These are phyloP conservation scores for Gerosis bhagava DNA, from an alignment of 2,888 invertebrate species.

Conservation along the genomic window DNA sequence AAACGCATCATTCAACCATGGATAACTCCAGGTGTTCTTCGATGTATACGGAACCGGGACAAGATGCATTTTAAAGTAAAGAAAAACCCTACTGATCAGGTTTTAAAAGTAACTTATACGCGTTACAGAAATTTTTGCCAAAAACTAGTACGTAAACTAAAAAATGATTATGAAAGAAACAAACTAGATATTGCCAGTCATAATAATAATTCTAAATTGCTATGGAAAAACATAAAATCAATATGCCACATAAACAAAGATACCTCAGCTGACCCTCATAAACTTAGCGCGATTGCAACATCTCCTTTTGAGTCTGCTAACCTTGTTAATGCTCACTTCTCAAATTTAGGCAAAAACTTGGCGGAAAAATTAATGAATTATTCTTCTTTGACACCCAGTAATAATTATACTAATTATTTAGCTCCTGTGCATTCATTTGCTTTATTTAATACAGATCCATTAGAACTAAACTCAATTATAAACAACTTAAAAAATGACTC, in stretches of 20 bases:
- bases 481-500: neutral
- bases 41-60: slow-evolving; percentile 21
- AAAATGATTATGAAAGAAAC: slow-evolving; percentile 5
- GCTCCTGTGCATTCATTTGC: neutral
- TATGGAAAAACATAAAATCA: slow-evolving; percentile 11
- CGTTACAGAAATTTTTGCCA: slow-evolving; percentile 14
- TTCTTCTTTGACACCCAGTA: neutral
- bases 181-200: slow-evolving; percentile 3
- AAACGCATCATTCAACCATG: slow-evolving; percentile 20
- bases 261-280: neutral
- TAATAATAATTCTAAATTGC: slow-evolving; percentile 5
- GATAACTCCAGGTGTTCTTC: slow-evolving; percentile 22
- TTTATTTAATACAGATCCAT: neutral
- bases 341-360: slow-evolving; percentile 9
- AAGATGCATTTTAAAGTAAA: slow-evolving; percentile 18
- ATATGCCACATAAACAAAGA: slow-evolving; percentile 7
- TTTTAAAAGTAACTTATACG: slow-evolving; percentile 3
- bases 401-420: neutral
- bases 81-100: slow-evolving; percentile 7
- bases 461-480: neutral
- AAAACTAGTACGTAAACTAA: slow-evolving; percentile 9
- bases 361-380: slow-evolving; percentile 10
- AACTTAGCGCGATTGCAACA: neutral
- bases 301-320: slow-evolving; percentile 5
- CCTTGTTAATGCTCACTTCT: slow-evolving; percentile 7